Base-by-base conservation (phyloP, 2,888 invertebrate genomes). In the Apoda limacodes region DNA sequence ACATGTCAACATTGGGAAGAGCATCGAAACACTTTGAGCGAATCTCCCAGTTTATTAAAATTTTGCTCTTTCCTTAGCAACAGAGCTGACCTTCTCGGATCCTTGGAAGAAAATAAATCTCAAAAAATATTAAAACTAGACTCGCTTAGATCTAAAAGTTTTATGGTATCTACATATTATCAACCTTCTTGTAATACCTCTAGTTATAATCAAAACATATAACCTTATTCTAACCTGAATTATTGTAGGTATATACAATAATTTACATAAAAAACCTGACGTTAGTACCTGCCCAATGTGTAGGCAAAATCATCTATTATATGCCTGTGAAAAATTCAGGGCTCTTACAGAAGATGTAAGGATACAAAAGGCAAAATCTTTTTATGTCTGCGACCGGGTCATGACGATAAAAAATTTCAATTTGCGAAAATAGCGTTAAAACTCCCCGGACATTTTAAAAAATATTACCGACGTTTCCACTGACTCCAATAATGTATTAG, bases 51-150 rank as follows among this genome's bases (percentile, higher is more conserved):
- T 12, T 17, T 40, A 5, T 6, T 25, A n/a, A 12, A 24, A 4
- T 42, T 42, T 24, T 26, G 14, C 4, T 13, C 14, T 2, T 42
- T 42, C 25, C 25, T 42, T 10, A 32, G 12, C n/a, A 27, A 29
- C 19, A 40, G 38, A 9, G 37, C 42, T 3, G 35, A 38, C 14
- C 22, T 40, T 9, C 27, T 42, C 11, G 40, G 38, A 9, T 30
- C 32, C 10, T 17, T 37, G 20, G 29, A 34, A 17, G 29, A 30
- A 9, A 14, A 12, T 1, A 26, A 34, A 15, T 9, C n/a, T 13
- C 7, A 28, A 4, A 25, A 25, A 9, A 25, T 28, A 28, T 13
- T 10, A 12, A 3, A 31, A 24, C 14, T 10, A 4, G 14, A 25
- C n/a, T n/a, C n/a, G n/a, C n/a, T n/a, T n/a, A n/a, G n/a, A n/a